Evolutionary conservation across 2,888 invertebrate species (phyloP).

Genomic region (Dermolepida albohirtum): DNA sequence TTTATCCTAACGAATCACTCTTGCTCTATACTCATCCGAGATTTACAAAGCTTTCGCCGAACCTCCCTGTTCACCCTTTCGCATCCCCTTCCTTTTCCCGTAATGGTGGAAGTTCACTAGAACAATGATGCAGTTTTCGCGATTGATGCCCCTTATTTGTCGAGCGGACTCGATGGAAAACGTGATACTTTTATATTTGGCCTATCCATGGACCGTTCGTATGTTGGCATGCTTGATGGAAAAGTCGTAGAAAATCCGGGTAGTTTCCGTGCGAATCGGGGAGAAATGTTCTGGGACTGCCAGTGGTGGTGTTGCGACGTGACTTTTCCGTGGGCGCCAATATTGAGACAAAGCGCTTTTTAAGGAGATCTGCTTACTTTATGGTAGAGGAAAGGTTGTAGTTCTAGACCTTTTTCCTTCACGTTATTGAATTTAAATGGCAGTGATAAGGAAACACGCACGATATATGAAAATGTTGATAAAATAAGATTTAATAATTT

Average conservation of each 20-base stretch:
- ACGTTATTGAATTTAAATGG: too few relatives aligned
- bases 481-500: too few relatives aligned
- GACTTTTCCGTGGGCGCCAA: conserved; percentile 54
- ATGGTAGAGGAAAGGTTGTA: not conserved
- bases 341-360: conserved; percentile 48
- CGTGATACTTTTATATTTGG: conserved; percentile 62
- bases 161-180: conserved; percentile 52
- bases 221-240: conserved; percentile 49
- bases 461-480: too few relatives aligned
- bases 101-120: conserved; percentile 35
- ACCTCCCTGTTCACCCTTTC: not conserved
- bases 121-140: conserved; percentile 47
- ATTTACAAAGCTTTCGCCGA: not conserved
- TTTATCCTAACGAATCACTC: not conserved
- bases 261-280: conserved; percentile 49
- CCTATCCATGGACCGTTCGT: conserved; percentile 50
- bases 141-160: conserved; percentile 54
- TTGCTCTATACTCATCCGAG: not conserved
- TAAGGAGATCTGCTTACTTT: conserved; percentile 40
- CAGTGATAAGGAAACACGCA: too few relatives aligned
- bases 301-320: conserved; percentile 46
- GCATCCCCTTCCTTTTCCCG: not conserved
- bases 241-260: conserved; percentile 46
- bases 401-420: too few relatives aligned
- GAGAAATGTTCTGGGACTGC: not conserved